phyloP scores from a whole-genome alignment of 2,888 invertebrate genomes.

The Actias luna region DNA sequence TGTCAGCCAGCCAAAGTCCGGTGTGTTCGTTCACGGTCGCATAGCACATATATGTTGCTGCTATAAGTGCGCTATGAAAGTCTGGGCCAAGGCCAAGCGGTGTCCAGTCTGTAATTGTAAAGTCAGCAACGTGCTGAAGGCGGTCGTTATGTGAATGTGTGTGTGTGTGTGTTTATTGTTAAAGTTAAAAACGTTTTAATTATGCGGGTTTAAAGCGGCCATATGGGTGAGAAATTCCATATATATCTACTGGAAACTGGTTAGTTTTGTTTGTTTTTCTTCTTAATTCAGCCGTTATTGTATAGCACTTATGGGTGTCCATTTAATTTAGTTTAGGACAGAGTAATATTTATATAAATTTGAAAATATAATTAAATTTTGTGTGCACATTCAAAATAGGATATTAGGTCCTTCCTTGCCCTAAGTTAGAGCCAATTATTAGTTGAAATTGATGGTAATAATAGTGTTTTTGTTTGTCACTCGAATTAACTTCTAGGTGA shows the following conservation, averaged over 20 bases:
- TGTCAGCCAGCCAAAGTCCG: conserved; percentile 83
- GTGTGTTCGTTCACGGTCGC: conserved; percentile 85
- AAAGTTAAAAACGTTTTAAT: neutral
- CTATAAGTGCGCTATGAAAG: conserved; percentile 85
- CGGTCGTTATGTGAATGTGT: conserved; percentile 71
- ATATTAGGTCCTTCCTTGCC: neutral
- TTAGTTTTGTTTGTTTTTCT: neutral
- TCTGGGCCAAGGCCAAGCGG: conserved; percentile 83
- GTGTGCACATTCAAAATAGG: too few species aligned
- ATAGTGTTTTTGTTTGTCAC: neutral
- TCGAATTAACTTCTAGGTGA: neutral
- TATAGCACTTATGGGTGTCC: neutral
- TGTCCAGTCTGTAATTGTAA: conserved; percentile 87
- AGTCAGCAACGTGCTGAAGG: conserved; percentile 84
- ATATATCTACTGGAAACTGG: neutral
- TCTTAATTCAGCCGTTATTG: neutral
- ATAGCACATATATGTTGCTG: conserved; percentile 87
- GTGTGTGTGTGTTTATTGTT: neutral
- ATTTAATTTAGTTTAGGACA: neutral
- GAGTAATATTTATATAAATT: too few species aligned
- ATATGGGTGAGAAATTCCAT: neutral
- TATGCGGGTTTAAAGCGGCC: neutral
- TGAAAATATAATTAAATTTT: too few species aligned
- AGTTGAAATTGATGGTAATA: neutral
- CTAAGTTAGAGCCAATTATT: neutral